Evolutionary conservation across 2,797 vertebrate species (phyloP), one percentile per base, ranked within the genome.

Genomic region (Halcyon badia): DNA sequence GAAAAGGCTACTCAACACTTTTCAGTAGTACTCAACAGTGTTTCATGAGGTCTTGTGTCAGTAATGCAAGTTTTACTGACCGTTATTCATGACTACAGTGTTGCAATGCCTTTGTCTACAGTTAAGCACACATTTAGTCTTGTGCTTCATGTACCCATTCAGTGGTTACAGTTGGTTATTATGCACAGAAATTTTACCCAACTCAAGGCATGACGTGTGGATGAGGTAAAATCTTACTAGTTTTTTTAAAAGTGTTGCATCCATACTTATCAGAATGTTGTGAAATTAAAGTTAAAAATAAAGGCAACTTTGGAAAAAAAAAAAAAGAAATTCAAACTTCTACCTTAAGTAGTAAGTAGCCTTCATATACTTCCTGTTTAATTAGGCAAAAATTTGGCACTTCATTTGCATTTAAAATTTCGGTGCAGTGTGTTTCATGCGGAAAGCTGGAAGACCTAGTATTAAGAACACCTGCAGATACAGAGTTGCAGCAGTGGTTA

Each of bases 171-270:
- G 79, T 35, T 62, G 7, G 15, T 54, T 48, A 42, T 14, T 10
- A 19, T 0, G 1, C n/a, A 26, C 33, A 35, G 48, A 33, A 65
- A 28, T 46, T 39, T 35, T 51, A 58, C 33, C 10, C 1, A 1
- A 17, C 10, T n/a, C 8, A 31, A 83, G 44, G 52, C 3, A 24
- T 6, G 13, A 71, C 6, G 18, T 61, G n/a, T 19, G 13, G 22
- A 39, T 52, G 14, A 76, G 11, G 33, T 35, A 46, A 57, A 61
- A 57, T 28, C 21, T 41, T 41, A 31, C 18, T 31, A 49, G 33
- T 11, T 48, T 69, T 46, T 60, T 42, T 39, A 60, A 18, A 70
- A 60, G 25, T 42, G 26, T 44, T 73, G 12, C n/a, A 41, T 39
- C 33, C 2, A 14, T 54, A 26, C 10, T 76, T 66, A n/a, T 1